These are phyloP conservation scores for Caenorhabditis zanzibari DNA, from an alignment of 2,888 invertebrate genomes.

Conservation along the genomic window DNA sequence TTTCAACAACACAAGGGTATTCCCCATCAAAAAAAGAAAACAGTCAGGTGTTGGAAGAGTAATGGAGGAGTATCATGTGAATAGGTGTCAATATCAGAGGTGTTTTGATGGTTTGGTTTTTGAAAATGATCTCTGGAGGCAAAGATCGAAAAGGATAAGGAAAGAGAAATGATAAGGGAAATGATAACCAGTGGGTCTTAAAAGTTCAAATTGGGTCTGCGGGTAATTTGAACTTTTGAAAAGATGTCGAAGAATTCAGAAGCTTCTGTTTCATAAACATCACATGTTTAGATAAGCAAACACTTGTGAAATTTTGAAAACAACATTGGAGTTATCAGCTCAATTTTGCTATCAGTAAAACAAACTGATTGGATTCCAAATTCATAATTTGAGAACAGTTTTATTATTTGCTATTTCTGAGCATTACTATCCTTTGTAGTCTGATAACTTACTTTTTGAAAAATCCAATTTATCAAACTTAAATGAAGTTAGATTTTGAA, in stretches of 20 bases:
- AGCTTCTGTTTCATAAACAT: not conserved
- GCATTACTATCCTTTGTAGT: too few relatives aligned
- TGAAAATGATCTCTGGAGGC: conserved; percentile 17
- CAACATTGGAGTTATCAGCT: too few relatives aligned
- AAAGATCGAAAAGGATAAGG: conserved; percentile 1
- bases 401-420: too few relatives aligned
- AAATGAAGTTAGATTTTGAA: too few relatives aligned
- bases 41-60: conserved; percentile 28
- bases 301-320: not conserved
- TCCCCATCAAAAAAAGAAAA: conserved; percentile 20
- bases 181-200: not conserved
- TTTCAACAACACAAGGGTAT: conserved; percentile 27
- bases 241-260: not conserved
- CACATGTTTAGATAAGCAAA: not conserved
- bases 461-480: too few relatives aligned
- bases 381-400: too few relatives aligned
- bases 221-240: not conserved
- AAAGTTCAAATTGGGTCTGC: not conserved
- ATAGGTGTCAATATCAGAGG: conserved; percentile 20
- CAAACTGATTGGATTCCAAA: too few relatives aligned
- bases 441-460: too few relatives aligned
- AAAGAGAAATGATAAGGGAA: not conserved
- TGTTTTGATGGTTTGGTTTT: conserved; percentile 50
- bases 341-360: too few relatives aligned
- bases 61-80: conserved; percentile 38